These are phyloP conservation scores for Melitaea cinxia DNA, from an alignment of 1,140 invertebrate species.

Conservation along the genomic window DNA sequence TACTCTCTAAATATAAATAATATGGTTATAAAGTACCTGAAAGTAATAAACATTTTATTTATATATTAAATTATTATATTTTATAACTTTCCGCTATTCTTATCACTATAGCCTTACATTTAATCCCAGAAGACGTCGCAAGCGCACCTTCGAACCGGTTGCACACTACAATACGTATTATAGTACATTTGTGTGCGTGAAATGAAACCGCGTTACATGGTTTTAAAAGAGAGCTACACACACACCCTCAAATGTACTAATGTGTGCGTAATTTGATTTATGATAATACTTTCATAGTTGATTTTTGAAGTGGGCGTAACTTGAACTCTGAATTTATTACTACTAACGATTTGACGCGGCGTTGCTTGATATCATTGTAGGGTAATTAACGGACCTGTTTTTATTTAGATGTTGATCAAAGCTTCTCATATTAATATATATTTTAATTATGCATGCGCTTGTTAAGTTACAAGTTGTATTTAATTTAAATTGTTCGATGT, in stretches of 20 bases:
- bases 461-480: not conserved
- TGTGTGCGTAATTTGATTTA: slow-evolving; percentile 49
- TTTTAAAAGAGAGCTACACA: slow-evolving; percentile 30
- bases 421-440: not conserved
- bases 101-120: slow-evolving; percentile 1
- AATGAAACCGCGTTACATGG: no score
- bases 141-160: slow-evolving; percentile 33
- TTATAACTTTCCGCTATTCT: not conserved
- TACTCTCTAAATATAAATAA: no score
- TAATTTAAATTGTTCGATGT: not conserved
- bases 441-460: slow-evolving; percentile 5
- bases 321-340: slow-evolving; percentile 31
- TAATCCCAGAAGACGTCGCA: slow-evolving; percentile 44
- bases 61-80: not conserved
- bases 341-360: slow-evolving; percentile 23
- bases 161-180: slow-evolving; percentile 27
- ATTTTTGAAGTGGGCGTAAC: slow-evolving; percentile 38
- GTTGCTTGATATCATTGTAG: slow-evolving; percentile 22
- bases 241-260: slow-evolving; percentile 29
- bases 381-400: slow-evolving; percentile 25
- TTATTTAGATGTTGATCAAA: slow-evolving; percentile 5
- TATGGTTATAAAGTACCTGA: no score
- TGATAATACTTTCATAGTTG: slow-evolving; percentile 46
- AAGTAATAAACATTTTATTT: not conserved
- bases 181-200: slow-evolving; percentile 27